Evolutionary conservation across 2,888 invertebrate species (phyloP).

Genomic region (Acronicta alni): DNA sequence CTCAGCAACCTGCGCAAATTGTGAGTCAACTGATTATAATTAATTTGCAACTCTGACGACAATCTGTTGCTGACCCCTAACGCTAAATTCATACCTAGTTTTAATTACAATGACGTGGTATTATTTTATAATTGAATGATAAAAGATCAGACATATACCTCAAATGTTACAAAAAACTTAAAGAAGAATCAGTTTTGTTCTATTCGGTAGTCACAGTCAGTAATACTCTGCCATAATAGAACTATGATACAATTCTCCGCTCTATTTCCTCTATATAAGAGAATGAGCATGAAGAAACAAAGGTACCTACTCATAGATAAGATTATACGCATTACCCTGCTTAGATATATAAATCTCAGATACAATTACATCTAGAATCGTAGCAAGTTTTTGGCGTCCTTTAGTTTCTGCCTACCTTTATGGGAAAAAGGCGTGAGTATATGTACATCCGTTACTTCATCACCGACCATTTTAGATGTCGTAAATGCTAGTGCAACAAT

Average conservation of each 20-base stretch:
- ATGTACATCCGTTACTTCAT: conserved; percentile 9
- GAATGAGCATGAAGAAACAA: neutral
- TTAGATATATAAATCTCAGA: conserved; percentile 1
- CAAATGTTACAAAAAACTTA: too few species aligned
- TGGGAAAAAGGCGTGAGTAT: too few species aligned
- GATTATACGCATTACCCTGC: conserved; percentile 18
- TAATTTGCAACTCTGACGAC: conserved; percentile 38
- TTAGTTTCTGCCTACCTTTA: too few species aligned
- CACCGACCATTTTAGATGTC: neutral
- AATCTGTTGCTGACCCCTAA: conserved; percentile 32
- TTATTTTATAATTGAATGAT: too few species aligned
- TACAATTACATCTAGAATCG: conserved; percentile 7
- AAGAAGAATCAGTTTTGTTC: neutral
- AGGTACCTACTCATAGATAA: neutral
- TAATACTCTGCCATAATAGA: too few species aligned
- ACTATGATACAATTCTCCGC: neutral
- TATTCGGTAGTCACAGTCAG: too few species aligned
- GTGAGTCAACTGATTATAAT: conserved; percentile 48
- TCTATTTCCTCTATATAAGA: conserved; percentile 5
- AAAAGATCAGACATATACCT: too few species aligned
- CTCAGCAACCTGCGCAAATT: conserved; percentile 41
- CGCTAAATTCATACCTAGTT: too few species aligned
- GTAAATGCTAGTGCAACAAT: conserved; percentile 26
- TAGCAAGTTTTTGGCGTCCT: too few species aligned
- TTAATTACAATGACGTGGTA: too few species aligned